These are phyloP conservation scores for Holocentrus rufus DNA, from an alignment of 2,797 vertebrate species.

Conservation along the genomic window DNA sequence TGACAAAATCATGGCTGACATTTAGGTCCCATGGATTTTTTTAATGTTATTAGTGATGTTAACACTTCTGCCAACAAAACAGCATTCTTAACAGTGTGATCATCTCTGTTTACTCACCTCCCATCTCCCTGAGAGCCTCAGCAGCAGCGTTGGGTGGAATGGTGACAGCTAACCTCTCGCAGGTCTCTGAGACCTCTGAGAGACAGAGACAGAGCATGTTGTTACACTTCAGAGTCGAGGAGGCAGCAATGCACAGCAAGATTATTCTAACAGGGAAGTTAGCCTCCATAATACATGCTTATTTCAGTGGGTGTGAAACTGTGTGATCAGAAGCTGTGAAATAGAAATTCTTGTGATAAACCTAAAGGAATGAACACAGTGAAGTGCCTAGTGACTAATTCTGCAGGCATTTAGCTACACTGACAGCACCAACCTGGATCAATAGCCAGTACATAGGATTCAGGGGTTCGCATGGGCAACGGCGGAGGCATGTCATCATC, in stretches of 20 bases:
- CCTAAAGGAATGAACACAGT: background rate
- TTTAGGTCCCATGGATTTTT: background rate
- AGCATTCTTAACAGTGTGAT: background rate
- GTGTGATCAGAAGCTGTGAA: background rate
- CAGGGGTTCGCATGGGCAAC: slow-evolving; percentile 91
- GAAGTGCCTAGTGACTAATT: background rate
- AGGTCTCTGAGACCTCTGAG: slow-evolving; percentile 49
- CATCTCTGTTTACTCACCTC: slow-evolving; percentile 45
- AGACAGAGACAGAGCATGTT: slow-evolving; percentile 1
- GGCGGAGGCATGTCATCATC: slow-evolving; percentile 88
- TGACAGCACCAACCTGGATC: slow-evolving; percentile 78
- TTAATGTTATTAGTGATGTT: background rate
- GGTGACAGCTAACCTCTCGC: slow-evolving; percentile 53
- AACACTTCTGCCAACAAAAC: background rate
- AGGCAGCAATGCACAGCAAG: background rate
- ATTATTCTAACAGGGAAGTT: background rate
- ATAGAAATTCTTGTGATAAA: background rate
- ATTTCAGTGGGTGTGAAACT: background rate
- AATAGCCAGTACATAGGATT: slow-evolving; percentile 86
- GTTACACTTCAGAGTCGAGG: background rate
- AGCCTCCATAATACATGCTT: background rate
- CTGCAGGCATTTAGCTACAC: background rate
- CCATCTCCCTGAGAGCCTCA: slow-evolving; percentile 45
- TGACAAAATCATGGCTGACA: background rate
- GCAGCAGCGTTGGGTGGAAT: slow-evolving; percentile 63